A percentile compares a stretch with the other conserved stretches of the same genome.
These are phyloP conservation scores for Brassicogethes aeneus DNA, from an alignment of 2,888 invertebrate species.

Conservation along the genomic window DNA sequence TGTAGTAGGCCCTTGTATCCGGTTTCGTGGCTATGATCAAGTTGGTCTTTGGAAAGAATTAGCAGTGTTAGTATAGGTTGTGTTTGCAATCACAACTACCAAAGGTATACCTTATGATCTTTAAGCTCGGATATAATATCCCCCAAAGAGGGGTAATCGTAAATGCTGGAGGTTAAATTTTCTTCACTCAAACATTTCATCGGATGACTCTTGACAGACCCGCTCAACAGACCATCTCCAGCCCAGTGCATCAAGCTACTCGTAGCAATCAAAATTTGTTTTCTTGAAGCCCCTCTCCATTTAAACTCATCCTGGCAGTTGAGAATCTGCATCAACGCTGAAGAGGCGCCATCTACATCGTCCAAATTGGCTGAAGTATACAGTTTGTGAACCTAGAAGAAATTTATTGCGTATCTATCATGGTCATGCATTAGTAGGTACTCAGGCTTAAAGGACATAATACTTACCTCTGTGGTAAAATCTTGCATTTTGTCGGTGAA, in stretches of 20 bases:
- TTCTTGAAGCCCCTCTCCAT: slow-evolving; percentile 63
- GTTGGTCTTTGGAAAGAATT: too few species aligned
- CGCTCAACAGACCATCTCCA: slow-evolving; percentile 66
- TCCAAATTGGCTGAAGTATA: slow-evolving; percentile 25
- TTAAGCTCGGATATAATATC: slow-evolving; percentile 17
- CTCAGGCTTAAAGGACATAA: too few species aligned
- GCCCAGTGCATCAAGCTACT: slow-evolving; percentile 46
- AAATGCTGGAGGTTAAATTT: slow-evolving; percentile 34
- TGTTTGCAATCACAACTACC: too few species aligned
- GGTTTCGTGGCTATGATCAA: slow-evolving; percentile 82
- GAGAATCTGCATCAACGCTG: slow-evolving; percentile 74
- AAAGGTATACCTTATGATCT: slow-evolving; percentile 31
- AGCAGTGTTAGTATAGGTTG: too few species aligned
- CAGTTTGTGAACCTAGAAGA: slow-evolving; percentile 16
- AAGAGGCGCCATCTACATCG: slow-evolving; percentile 63
- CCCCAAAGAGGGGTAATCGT: slow-evolving; percentile 65
- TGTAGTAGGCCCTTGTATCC: slow-evolving; percentile 56
- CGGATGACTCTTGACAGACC: slow-evolving; percentile 28
- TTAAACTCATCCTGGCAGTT: slow-evolving; percentile 56
- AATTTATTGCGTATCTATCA: background rate
- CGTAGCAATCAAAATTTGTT: slow-evolving; percentile 26
- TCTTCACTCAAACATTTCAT: slow-evolving; percentile 19
- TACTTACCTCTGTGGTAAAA: too few species aligned
- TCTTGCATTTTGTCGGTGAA: too few species aligned
- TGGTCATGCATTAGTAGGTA: background rate